Conservation (phyloP, 2,797 vertebrate genomes). For the Poecilia gillii region DNA sequence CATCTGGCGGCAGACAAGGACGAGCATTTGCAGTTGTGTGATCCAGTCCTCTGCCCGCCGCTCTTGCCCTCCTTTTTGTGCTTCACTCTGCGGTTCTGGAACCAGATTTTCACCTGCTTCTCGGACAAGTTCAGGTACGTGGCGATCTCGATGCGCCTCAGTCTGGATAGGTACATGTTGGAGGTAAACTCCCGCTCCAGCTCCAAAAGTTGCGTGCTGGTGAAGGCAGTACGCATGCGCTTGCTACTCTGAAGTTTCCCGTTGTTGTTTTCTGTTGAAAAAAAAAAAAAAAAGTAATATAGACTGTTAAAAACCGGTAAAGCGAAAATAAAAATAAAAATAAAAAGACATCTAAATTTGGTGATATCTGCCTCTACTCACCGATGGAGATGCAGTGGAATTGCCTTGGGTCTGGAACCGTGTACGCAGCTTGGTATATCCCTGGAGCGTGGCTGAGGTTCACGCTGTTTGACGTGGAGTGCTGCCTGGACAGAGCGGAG, state of each 20-base stretch:
- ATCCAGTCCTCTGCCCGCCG: conserved; percentile 83
- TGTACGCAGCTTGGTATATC: conserved; percentile 92
- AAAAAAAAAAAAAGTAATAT: conserved; percentile 9
- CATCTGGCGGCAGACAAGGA: conserved; percentile 89
- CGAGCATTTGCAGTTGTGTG: conserved; percentile 92
- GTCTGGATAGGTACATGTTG: conserved; percentile 98
- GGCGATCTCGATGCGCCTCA: conserved; percentile 98
- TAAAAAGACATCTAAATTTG: not conserved
- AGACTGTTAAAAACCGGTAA: conserved; percentile 24
- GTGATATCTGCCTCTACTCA: conserved; percentile 75
- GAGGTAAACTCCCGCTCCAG: conserved; percentile 97
- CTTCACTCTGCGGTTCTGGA: conserved; percentile 98
- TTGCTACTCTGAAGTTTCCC: conserved; percentile 96
- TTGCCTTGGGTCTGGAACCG: conserved; percentile 92
- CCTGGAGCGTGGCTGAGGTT: conserved; percentile 87
- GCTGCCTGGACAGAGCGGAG: conserved; percentile 88
- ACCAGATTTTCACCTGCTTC: conserved; percentile 99
- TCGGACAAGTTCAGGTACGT: conserved; percentile 98
- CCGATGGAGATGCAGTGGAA: conserved; percentile 99
- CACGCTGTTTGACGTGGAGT: conserved; percentile 85
- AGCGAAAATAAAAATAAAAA: not conserved
- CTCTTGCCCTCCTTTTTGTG: conserved; percentile 99
- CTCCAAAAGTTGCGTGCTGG: conserved; percentile 97
- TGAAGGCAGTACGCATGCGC: conserved; percentile 98
- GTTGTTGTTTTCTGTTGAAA: conserved; percentile 86